Base-by-base conservation (phyloP, 2,888 invertebrate genomes). In the Cyclophora albipunctata region DNA sequence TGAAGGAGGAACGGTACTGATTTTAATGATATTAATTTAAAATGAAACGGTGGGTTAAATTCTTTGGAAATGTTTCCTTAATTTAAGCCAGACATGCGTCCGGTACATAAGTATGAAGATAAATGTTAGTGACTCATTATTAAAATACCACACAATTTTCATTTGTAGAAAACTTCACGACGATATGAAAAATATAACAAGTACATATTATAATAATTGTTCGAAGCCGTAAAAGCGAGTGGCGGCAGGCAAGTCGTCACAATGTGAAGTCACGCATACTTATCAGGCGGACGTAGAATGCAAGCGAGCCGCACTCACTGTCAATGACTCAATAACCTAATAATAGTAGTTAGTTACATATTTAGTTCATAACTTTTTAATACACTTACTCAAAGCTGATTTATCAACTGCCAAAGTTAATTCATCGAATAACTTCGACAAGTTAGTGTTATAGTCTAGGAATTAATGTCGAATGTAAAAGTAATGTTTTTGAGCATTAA, bases 281-380 rank as follows among this genome's bases (percentile, higher is more conserved):
- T 73, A 74, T 76, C 76, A 62, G 71, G 75, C 73, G 68, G 64
- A 60, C 65, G 69, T 70, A 60, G 59, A 69, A 58, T 62, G 57
- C 54, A 63, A 56, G 51, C 50, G 20, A 20, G 20, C 20, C 20
- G 20, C 20, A 20, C 20, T 20, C 20, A 20, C 20, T 20, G 20
- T 20, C 20, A 20, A 20, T 20, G 20, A 20, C 20, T 20, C 20
- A 20, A 20, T 20, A 20, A 20, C 20, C 20, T 20, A 20, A 20
- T 20, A 20, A 20, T 20, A 20, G 20, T 20, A 20, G 1, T 20
- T 20, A 20, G 20, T 20, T 20, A 20, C 20, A 20, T 20, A 20
- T 20, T 20, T 20, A 20, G 20, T 20, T 20, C 20, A 20, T 20
- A 20, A 20, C 20, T 20, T 1, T 20, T 20, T 20, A 20, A 20